Base-by-base conservation (phyloP, 1,140 invertebrate species). In the Cryptotermes secundus region DNA sequence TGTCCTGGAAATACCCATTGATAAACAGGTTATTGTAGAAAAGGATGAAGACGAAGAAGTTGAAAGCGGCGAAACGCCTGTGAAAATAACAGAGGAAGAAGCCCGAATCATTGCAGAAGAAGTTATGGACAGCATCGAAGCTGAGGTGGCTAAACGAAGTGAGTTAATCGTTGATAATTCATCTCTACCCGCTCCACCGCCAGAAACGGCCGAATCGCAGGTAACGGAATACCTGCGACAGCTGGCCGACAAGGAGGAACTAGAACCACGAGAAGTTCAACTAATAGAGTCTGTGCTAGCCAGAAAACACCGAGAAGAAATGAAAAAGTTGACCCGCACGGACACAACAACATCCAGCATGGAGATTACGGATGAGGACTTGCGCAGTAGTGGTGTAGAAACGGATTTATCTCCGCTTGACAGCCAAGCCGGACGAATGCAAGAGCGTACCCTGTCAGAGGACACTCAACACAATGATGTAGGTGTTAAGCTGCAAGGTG, bases 301-400 rank as follows among this genome's bases (percentile, higher is more conserved):
- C 12, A 89, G 90, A 86, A 89, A 91, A 85, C 89, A 91, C 86
- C 87, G 90, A 45, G 90, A 91, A 86, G 86, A 88, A 82, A 85
- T 91, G 59, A 87, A 88, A 26, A 89, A 88, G 85, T 87, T 91
- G 38, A 86, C 89, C 38, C 88, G 91, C 85, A 89, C 88, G 82
- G 92, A 93, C 79, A 92, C 92, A 42, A 92, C 91, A 89, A 90
- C 92, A 83, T 93, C 91, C 0, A 93, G 93, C 84, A 92, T 93
- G 87, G 92, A 94, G 90, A 92, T 94, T 83, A 95, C 93, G 38
- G 94, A 94, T 89, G 94, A 95, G 89, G 93, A 94, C 88, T 87
- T 93, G 42, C 87, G 90, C 84, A 92, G 91, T 87, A 95, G 93
- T 88, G 93, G 93, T 84, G 91, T 92, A 82, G 93, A 93, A 87